Conservation (phyloP, 2,888 invertebrate species). For the Lepidonotus clava region DNA sequence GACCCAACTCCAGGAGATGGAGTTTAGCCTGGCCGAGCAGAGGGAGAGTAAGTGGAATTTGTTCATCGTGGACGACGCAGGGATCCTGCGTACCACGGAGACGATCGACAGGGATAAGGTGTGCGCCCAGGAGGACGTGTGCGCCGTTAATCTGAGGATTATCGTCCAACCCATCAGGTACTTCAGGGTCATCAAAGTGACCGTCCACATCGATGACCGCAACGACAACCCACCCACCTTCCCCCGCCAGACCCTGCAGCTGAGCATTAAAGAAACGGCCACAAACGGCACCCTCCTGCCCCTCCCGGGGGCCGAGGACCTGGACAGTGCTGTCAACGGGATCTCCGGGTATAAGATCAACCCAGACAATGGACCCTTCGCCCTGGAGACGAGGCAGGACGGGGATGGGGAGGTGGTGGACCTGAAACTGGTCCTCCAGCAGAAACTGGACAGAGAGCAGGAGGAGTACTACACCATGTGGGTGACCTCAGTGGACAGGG, state of each 20-base stretch:
- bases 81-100: constrained; percentile 58
- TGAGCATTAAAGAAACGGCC: constrained; percentile 60
- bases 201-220: constrained; percentile 73
- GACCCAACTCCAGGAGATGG: constrained; percentile 35
- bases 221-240: constrained; percentile 77
- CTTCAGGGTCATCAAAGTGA: constrained; percentile 69
- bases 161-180: constrained; percentile 62
- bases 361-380: constrained; percentile 54
- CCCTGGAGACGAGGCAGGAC: constrained; percentile 57
- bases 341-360: constrained; percentile 59
- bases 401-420: constrained; percentile 59
- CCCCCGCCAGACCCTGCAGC: constrained; percentile 55
- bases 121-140: constrained; percentile 64
- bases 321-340: constrained; percentile 59
- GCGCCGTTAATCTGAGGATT: constrained; percentile 59
- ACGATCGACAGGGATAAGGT: constrained; percentile 60
- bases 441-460: constrained; percentile 59
- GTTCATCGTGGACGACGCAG: constrained; percentile 56
- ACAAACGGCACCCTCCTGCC: constrained; percentile 56
- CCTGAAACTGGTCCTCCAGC: constrained; percentile 58
- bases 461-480: constrained; percentile 57
- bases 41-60: neutral
- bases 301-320: constrained; percentile 62
- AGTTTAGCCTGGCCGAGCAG: constrained; percentile 56
- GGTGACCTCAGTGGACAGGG: constrained; percentile 62